phyloP scores from a whole-genome alignment of 2,113 vertebrate species.

The Corvus moneduloides region DNA sequence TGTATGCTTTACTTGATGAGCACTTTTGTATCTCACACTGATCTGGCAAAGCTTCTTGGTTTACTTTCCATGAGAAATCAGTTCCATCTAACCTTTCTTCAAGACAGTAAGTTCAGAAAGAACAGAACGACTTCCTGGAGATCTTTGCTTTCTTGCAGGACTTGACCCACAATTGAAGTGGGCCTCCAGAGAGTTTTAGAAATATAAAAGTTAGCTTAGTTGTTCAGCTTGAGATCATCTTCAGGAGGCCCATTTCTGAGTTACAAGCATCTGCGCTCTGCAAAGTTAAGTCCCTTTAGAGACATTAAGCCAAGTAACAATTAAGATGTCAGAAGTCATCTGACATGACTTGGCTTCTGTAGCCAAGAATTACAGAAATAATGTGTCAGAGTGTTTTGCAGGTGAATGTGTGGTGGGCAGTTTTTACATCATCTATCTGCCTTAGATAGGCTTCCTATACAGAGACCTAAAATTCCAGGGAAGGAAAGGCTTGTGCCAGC shows the following conservation, averaged over 20 bases:
- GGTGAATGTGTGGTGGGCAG: neutral
- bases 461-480: neutral
- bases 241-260: neutral
- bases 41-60: neutral
- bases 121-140: neutral
- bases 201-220: neutral
- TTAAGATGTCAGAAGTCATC: neutral
- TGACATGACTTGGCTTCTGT: neutral
- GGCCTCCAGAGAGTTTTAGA: neutral
- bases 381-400: neutral
- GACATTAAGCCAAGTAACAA: neutral
- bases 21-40: neutral
- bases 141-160: neutral
- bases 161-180: neutral
- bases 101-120: neutral
- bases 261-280: neutral
- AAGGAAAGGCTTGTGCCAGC: neutral
- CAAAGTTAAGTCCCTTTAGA: neutral
- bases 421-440: neutral
- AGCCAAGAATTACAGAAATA: neutral
- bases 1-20: neutral
- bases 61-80: constrained; percentile 1
- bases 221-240: neutral
- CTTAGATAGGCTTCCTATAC: neutral
- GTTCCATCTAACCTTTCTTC: neutral